Conservation (phyloP, 2,113 vertebrate genomes). For the Coryphaenoides rupestris region DNA sequence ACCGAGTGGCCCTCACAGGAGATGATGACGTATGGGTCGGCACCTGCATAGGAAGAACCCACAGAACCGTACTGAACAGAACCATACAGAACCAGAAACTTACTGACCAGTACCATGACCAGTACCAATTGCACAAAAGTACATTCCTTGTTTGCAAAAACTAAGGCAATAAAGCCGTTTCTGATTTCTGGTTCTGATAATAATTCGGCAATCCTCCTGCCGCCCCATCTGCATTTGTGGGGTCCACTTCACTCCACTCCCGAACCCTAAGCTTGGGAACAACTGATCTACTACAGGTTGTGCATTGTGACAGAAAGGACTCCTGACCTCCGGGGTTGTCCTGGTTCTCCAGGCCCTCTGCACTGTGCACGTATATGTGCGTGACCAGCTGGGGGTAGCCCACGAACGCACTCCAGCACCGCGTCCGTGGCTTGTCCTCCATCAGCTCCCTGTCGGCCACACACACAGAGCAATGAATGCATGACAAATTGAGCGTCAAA, state of each 20-base stretch:
- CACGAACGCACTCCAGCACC: slow-evolving; percentile 79
- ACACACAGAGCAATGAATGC: not conserved
- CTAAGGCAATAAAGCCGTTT: no score
- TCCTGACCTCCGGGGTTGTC: slow-evolving; percentile 76
- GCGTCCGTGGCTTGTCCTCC: slow-evolving; percentile 77
- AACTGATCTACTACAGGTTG: not conserved
- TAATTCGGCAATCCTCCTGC: no score
- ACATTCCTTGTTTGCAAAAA: no score
- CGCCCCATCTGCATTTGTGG: no score
- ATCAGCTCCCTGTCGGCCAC: slow-evolving; percentile 78
- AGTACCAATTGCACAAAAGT: no score
- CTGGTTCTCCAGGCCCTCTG: slow-evolving; percentile 79
- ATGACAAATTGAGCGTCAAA: no score
- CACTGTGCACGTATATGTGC: slow-evolving; percentile 80
- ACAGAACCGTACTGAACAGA: not conserved
- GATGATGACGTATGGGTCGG: slow-evolving; percentile 85
- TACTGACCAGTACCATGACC: no score
- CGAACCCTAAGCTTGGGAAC: no score
- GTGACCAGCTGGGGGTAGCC: slow-evolving; percentile 84
- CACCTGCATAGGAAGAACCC: slow-evolving; percentile 65
- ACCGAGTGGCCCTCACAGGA: slow-evolving; percentile 79
- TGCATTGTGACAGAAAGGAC: not conserved
- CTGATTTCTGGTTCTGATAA: no score
- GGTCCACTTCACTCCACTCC: no score
- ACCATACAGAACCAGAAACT: no score